phyloP scores from a whole-genome alignment of 2,113 vertebrate species.

The Craseonycteris thonglongyai region DNA sequence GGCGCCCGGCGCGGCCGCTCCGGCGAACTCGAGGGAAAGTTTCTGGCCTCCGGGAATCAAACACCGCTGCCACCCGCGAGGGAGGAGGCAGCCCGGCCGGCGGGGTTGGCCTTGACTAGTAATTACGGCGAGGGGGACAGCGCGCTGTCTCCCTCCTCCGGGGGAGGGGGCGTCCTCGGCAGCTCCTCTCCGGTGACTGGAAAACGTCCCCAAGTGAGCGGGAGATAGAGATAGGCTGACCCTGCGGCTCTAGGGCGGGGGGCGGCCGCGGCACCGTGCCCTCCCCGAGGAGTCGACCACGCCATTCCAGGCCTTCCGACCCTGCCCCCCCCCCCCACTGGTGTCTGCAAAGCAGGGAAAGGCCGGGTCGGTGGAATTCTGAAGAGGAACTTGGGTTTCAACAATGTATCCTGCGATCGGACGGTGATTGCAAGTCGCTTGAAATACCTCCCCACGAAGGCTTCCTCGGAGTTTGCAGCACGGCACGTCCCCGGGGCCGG shows the following conservation, averaged over 20 bases:
- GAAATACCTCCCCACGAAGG: not conserved
- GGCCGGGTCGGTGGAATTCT: not conserved
- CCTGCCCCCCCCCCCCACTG: not conserved
- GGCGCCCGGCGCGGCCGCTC: conserved; percentile 4
- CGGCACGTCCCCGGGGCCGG: not conserved
- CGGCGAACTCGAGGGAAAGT: conserved; percentile 60
- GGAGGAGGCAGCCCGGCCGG: too few relatives aligned
- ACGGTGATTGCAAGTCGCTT: not conserved
- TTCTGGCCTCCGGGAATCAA: conserved; percentile 51
- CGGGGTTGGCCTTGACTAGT: too few relatives aligned
- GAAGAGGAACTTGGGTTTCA: not conserved
- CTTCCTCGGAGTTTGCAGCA: not conserved
- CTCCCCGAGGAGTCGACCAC: not conserved
- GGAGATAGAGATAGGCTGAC: not conserved
- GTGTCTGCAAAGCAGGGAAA: not conserved
- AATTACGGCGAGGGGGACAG: too few relatives aligned
- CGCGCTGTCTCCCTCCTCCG: conserved; percentile 21
- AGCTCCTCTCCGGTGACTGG: not conserved
- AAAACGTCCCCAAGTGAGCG: not conserved
- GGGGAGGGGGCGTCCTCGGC: conserved; percentile 40
- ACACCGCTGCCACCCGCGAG: conserved; percentile 5
- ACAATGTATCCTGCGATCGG: not conserved
- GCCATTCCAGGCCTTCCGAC: not conserved
- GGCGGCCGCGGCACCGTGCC: not conserved
- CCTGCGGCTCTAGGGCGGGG: not conserved